These are phyloP conservation scores for Pteromalus puparum DNA, from an alignment of 1,140 invertebrate genomes.

Conservation along the genomic window DNA sequence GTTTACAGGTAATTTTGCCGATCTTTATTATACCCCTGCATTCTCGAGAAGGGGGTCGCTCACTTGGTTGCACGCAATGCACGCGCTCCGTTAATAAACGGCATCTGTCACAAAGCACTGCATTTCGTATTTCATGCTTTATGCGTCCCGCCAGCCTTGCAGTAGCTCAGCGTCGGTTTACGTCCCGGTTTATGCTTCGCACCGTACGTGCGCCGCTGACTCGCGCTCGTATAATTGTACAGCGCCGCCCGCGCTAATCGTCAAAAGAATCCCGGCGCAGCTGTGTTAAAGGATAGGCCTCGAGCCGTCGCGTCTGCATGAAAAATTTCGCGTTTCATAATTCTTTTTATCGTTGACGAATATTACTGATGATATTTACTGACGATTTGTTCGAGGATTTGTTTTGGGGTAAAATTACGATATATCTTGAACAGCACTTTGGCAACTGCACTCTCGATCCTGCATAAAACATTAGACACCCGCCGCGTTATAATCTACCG, in stretches of 20 bases:
- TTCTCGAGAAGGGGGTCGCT: background rate
- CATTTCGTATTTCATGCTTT: constrained; percentile 69
- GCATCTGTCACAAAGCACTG: constrained; percentile 70
- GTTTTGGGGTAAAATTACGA: background rate
- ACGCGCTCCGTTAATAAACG: constrained; percentile 65
- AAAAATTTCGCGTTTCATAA: constrained; percentile 2
- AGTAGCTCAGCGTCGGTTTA: constrained; percentile 56
- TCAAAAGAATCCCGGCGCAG: constrained; percentile 23
- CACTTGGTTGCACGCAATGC: constrained; percentile 44
- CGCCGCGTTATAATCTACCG: background rate
- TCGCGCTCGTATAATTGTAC: constrained; percentile 42
- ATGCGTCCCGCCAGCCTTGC: constrained; percentile 54
- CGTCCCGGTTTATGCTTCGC: constrained; percentile 69
- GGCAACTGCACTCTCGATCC: background rate
- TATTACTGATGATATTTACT: too few relatives aligned
- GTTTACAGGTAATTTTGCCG: constrained; percentile 5
- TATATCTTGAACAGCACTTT: background rate
- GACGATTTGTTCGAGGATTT: background rate
- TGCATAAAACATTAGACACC: background rate
- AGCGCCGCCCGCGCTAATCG: constrained; percentile 21
- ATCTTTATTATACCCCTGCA: background rate
- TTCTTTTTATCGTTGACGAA: background rate
- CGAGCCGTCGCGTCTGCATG: background rate
- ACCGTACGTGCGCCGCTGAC: constrained; percentile 62
- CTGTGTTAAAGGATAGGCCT: background rate